phyloP scores from a whole-genome alignment of 2,113 vertebrate genomes.

The Phalacrocorax pelagicus region DNA sequence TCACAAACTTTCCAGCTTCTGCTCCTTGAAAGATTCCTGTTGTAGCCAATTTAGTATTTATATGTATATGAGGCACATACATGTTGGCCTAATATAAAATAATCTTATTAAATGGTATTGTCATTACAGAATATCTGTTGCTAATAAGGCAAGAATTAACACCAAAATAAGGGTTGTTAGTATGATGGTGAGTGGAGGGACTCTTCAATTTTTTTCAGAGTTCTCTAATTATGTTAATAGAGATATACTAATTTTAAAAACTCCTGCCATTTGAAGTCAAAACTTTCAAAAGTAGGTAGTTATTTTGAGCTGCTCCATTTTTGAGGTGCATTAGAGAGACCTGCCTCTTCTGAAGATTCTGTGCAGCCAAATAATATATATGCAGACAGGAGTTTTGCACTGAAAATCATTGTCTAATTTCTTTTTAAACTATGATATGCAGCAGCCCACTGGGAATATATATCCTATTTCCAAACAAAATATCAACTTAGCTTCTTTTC shows the following conservation, averaged over 20 bases:
- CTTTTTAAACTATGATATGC: not conserved
- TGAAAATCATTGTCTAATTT: not conserved
- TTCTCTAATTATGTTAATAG: not conserved
- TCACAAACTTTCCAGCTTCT: not conserved
- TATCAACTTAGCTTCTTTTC: slow-evolving; percentile 65
- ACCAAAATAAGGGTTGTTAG: not conserved
- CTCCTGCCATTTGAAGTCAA: not conserved
- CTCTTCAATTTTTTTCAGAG: not conserved
- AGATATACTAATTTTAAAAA: not conserved
- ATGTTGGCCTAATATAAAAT: not conserved
- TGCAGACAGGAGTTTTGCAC: not conserved
- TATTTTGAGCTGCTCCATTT: not conserved
- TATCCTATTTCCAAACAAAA: not conserved
- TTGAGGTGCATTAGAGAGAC: not conserved
- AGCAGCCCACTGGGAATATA: not conserved
- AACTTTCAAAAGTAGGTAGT: not conserved
- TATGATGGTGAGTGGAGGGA: not conserved
- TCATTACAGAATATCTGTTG: not conserved
- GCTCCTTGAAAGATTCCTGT: not conserved
- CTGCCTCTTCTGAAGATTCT: not conserved
- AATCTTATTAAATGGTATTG: not conserved
- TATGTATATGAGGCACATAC: not conserved
- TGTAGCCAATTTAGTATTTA: not conserved
- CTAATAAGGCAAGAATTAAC: not conserved
- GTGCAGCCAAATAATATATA: not conserved